Percentiles rank a stretch among this genome's conserved stretches.
Evolutionary conservation across 2,888 invertebrate genomes (phyloP).

Genomic region (Epiblema foenella): DNA sequence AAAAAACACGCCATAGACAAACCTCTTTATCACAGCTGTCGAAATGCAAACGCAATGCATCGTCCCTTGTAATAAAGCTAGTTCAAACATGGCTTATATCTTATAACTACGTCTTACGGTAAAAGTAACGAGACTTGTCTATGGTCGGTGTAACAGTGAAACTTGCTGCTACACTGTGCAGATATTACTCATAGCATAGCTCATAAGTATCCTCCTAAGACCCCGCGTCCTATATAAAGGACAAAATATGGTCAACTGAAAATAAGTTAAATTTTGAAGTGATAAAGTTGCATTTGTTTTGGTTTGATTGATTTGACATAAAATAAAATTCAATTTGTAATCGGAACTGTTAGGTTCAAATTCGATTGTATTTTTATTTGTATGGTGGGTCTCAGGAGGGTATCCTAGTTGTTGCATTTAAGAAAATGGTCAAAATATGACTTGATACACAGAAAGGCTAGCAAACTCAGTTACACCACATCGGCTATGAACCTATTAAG

Average conservation of each 20-base stretch:
- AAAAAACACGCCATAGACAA: conserved; percentile 75
- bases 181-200: neutral
- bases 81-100: conserved; percentile 78
- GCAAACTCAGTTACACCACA: conserved; percentile 60
- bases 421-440: neutral
- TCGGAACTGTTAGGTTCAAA: too few species aligned
- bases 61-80: conserved; percentile 75
- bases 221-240: too few species aligned
- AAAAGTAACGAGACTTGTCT: conserved; percentile 78
- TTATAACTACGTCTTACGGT: conserved; percentile 81
- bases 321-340: too few species aligned
- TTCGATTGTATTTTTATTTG: too few species aligned
- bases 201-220: too few species aligned
- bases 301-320: too few species aligned
- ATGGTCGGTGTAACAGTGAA: conserved; percentile 58
- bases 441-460: conserved; percentile 35
- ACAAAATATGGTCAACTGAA: too few species aligned
- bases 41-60: conserved; percentile 80
- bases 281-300: too few species aligned
- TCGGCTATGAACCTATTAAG: conserved; percentile 73
- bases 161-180: conserved; percentile 15
- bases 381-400: too few species aligned
- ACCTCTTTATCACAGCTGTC: conserved; percentile 82
- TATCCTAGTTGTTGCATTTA: neutral
- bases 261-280: too few species aligned